Evolutionary conservation across 2,888 invertebrate species (phyloP).

Genomic region (Agrilus biguttatus): DNA sequence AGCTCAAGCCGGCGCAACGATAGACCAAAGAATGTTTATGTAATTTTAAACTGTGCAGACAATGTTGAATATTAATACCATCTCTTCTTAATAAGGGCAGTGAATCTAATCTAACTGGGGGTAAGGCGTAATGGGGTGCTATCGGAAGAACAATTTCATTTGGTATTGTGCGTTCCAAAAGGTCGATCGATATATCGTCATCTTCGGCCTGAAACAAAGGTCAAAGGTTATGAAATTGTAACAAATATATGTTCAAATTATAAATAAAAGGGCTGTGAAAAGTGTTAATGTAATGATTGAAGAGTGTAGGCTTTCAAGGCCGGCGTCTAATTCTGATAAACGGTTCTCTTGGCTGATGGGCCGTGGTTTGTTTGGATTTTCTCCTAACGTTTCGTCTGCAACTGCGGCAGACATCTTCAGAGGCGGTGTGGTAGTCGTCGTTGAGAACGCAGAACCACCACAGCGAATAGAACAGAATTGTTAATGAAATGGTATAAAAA

Average conservation of each 20-base stretch:
- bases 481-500: neutral
- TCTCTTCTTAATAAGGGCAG: constrained; percentile 37
- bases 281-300: too few species aligned
- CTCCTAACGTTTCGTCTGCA: too few species aligned
- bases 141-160: constrained; percentile 1
- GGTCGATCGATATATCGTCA: constrained; percentile 9
- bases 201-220: constrained; percentile 15
- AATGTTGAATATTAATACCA: constrained; percentile 43
- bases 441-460: too few species aligned
- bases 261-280: too few species aligned
- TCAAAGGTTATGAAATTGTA: neutral
- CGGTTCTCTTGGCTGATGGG: too few species aligned
- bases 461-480: too few species aligned
- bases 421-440: too few species aligned
- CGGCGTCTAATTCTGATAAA: too few species aligned
- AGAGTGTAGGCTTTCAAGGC: too few species aligned
- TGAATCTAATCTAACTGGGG: constrained; percentile 21
- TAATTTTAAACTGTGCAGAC: constrained; percentile 54
- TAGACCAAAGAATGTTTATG: constrained; percentile 75
- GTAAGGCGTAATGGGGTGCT: neutral
- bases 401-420: too few species aligned
- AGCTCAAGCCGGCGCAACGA: constrained; percentile 72
- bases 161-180: constrained; percentile 10
- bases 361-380: too few species aligned
- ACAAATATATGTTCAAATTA: too few species aligned